Percentiles rank a stretch among this genome's conserved stretches.
Conservation (phyloP, 2,888 invertebrate genomes). For the Pteria penguin region DNA sequence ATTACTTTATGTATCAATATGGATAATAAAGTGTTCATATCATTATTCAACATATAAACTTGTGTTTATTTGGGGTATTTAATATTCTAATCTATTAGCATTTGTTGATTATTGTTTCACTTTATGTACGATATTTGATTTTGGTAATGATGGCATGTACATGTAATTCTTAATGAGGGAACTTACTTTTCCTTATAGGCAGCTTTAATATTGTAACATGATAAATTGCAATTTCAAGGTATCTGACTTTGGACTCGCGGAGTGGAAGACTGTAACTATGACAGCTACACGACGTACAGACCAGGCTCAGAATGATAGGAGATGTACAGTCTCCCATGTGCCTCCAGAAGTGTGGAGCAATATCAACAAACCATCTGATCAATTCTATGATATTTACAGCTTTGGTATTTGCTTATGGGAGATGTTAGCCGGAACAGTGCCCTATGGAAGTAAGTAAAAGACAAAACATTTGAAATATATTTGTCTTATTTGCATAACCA, state of each 20-base stretch:
- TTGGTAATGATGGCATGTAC: too few relatives aligned
- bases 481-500: too few relatives aligned
- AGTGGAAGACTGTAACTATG: constrained; percentile 61
- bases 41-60: too few relatives aligned
- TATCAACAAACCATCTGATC: constrained; percentile 52
- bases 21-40: too few relatives aligned
- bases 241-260: constrained; percentile 67
- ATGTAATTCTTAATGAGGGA: not conserved
- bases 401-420: constrained; percentile 68
- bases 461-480: too few relatives aligned
- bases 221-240: constrained; percentile 56
- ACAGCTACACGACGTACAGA: constrained; percentile 40
- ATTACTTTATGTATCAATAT: too few relatives aligned
- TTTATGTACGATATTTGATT: too few relatives aligned
- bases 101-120: too few relatives aligned
- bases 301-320: constrained; percentile 21
- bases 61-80: too few relatives aligned
- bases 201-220: not conserved
- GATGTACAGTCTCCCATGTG: constrained; percentile 62
- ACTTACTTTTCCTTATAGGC: too few relatives aligned
- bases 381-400: constrained; percentile 61
- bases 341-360: constrained; percentile 64
- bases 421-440: constrained; percentile 53
- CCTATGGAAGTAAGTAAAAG: constrained; percentile 59
- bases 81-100: too few relatives aligned